Percentiles rank a stretch among this genome's conserved stretches.
These are phyloP conservation scores for Procavia capensis DNA, from an alignment of 2,113 vertebrate species.

Conservation along the genomic window DNA sequence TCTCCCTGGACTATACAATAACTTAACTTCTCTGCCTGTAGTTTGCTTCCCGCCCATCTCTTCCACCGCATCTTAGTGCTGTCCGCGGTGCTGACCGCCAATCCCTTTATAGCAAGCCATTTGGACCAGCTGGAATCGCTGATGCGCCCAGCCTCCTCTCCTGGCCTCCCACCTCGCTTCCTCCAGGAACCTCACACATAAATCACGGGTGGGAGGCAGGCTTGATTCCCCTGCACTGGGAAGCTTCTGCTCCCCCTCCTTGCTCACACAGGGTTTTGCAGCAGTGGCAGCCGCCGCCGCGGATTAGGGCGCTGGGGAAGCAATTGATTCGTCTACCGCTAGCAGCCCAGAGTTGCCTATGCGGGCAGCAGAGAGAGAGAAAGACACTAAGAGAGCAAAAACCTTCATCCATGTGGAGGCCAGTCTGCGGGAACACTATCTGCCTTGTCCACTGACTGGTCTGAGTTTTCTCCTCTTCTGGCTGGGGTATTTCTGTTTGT, in stretches of 20 bases:
- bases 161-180: slow-evolving; percentile 56
- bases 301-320: slow-evolving; percentile 56
- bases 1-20: slow-evolving; percentile 27
- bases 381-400: slow-evolving; percentile 30
- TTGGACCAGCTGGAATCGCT: slow-evolving; percentile 34
- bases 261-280: slow-evolving; percentile 67
- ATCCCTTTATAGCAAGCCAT: neutral
- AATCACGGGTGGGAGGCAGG: slow-evolving; percentile 70
- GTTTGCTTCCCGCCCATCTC: slow-evolving; percentile 28
- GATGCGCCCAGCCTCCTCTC: slow-evolving; percentile 35
- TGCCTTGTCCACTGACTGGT: neutral
- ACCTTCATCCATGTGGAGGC: slow-evolving; percentile 59
- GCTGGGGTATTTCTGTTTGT: slow-evolving; percentile 71
- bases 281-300: slow-evolving; percentile 56
- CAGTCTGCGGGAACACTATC: slow-evolving; percentile 35
- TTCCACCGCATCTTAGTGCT: slow-evolving; percentile 51
- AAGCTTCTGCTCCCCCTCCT: slow-evolving; percentile 39
- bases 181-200: slow-evolving; percentile 58
- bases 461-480: slow-evolving; percentile 57
- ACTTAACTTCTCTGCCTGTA: slow-evolving; percentile 53
- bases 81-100: slow-evolving; percentile 75
- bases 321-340: slow-evolving; percentile 73
- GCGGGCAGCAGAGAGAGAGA: neutral
- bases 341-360: slow-evolving; percentile 75
- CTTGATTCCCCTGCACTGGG: slow-evolving; percentile 44